Percentiles rank a stretch among this genome's conserved stretches.
Evolutionary conservation across 2,113 vertebrate genomes (phyloP).

Genomic region (Ptychochromis oligacanthus): DNA sequence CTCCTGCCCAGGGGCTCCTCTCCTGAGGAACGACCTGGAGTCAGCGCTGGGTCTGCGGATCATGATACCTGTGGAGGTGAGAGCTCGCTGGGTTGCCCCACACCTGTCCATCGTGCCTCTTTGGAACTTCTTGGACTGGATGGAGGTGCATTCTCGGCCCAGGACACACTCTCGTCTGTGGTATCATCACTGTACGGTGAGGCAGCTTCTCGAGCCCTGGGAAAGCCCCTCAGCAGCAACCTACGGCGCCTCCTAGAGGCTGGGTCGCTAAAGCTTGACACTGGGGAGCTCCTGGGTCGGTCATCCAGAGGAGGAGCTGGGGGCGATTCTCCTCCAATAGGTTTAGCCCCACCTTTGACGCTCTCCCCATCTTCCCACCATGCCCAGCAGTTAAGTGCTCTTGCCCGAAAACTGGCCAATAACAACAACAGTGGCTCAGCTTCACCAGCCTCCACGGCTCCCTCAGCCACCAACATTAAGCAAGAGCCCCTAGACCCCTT

Average conservation of each 20-base stretch:
- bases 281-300: constrained; percentile 76
- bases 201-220: constrained; percentile 85
- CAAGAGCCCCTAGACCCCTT: constrained; percentile 81
- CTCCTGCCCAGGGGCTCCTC: constrained; percentile 80
- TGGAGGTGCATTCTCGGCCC: constrained; percentile 82
- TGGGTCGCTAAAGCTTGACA: constrained; percentile 90
- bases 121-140: constrained; percentile 89
- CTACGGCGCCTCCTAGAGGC: constrained; percentile 93
- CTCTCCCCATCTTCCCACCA: constrained; percentile 94
- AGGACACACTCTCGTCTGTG: constrained; percentile 91
- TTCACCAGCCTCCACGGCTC: constrained; percentile 78
- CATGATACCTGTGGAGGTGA: constrained; percentile 89
- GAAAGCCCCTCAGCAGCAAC: constrained; percentile 96
- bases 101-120: constrained; percentile 89
- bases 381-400: constrained; percentile 95
- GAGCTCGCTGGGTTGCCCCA: constrained; percentile 91
- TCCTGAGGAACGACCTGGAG: constrained; percentile 80
- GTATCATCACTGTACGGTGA: constrained; percentile 90
- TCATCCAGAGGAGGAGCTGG: constrained; percentile 81
- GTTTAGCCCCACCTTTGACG: constrained; percentile 82
- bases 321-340: constrained; percentile 85
- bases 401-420: constrained; percentile 94
- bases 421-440: constrained; percentile 76
- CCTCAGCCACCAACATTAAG: constrained; percentile 76
- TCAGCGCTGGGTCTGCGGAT: constrained; percentile 77